Evolutionary conservation across 2,888 invertebrate species (phyloP).

Genomic region (Hydraecia micacea): DNA sequence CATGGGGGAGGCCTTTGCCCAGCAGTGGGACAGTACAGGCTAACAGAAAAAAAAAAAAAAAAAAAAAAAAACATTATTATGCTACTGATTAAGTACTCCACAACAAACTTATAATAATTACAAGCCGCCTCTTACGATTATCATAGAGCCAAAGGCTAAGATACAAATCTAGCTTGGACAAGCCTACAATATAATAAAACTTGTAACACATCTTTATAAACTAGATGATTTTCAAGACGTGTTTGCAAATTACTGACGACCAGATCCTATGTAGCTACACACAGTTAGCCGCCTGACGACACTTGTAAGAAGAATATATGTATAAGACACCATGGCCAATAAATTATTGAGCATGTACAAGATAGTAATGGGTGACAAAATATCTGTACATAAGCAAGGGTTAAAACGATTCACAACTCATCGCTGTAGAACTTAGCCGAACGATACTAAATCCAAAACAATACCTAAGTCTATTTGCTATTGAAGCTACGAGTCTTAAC

Average conservation of each 20-base stretch:
- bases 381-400: background rate
- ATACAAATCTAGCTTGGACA: slow-evolving; percentile 39
- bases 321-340: slow-evolving; percentile 7
- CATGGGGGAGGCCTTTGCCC: no score
- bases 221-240: slow-evolving; percentile 44
- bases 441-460: no score
- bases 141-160: slow-evolving; percentile 50
- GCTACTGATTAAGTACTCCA: slow-evolving; percentile 11
- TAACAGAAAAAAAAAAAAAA: no score
- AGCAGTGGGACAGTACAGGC: no score
- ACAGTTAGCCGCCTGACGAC: slow-evolving; percentile 3
- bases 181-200: slow-evolving; percentile 28
- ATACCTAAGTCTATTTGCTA: background rate
- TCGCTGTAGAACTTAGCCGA: background rate
- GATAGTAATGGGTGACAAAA: background rate
- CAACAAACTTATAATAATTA: slow-evolving; percentile 38
- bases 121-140: slow-evolving; percentile 30
- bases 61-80: slow-evolving; percentile 10
- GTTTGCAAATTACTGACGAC: slow-evolving; percentile 47
- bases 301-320: slow-evolving; percentile 15
- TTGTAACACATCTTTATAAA: slow-evolving; percentile 49
- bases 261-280: slow-evolving; percentile 27
- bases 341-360: background rate
- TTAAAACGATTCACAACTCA: background rate
- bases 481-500: no score